These are phyloP conservation scores for Ophonus ardosiacus DNA, from an alignment of 2,888 invertebrate species.

Conservation along the genomic window DNA sequence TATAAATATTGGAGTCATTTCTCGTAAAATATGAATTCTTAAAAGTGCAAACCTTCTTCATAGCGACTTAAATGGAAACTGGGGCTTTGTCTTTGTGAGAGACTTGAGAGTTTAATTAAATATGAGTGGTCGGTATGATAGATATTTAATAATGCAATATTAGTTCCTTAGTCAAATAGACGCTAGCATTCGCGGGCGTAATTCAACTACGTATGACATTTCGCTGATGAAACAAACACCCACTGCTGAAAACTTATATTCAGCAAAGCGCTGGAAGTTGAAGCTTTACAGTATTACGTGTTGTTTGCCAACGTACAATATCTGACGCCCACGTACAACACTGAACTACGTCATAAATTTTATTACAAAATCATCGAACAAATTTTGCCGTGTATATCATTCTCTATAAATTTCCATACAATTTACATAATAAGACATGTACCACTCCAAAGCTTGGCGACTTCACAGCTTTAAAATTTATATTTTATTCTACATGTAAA, in stretches of 20 bases:
- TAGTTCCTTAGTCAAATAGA: slow-evolving; percentile 51
- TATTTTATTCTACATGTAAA: slow-evolving; percentile 30
- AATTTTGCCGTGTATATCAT: slow-evolving; percentile 41
- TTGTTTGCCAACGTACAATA: slow-evolving; percentile 42
- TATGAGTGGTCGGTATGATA: slow-evolving; percentile 30
- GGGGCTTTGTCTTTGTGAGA: slow-evolving; percentile 14
- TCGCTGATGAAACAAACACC: slow-evolving; percentile 15
- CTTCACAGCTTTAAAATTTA: slow-evolving; percentile 28
- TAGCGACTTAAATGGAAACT: not conserved
- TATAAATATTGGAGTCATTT: not conserved
- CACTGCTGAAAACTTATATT: slow-evolving; percentile 8
- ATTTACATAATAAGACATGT: slow-evolving; percentile 47
- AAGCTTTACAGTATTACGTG: not conserved
- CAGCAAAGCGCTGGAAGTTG: not conserved
- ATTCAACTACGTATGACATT: slow-evolving; percentile 26
- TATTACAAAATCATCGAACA: slow-evolving; percentile 49
- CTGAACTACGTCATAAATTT: slow-evolving; percentile 41
- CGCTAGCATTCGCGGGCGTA: not conserved
- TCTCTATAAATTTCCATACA: slow-evolving; percentile 41
- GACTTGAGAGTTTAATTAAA: slow-evolving; percentile 25
- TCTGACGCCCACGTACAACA: slow-evolving; percentile 22
- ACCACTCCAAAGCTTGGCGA: slow-evolving; percentile 1
- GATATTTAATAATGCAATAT: slow-evolving; percentile 58
- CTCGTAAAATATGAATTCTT: not conserved
- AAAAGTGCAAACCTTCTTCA: not conserved